Evolutionary conservation across 2,888 invertebrate species (phyloP).

Genomic region (Hedychridium roseum): DNA sequence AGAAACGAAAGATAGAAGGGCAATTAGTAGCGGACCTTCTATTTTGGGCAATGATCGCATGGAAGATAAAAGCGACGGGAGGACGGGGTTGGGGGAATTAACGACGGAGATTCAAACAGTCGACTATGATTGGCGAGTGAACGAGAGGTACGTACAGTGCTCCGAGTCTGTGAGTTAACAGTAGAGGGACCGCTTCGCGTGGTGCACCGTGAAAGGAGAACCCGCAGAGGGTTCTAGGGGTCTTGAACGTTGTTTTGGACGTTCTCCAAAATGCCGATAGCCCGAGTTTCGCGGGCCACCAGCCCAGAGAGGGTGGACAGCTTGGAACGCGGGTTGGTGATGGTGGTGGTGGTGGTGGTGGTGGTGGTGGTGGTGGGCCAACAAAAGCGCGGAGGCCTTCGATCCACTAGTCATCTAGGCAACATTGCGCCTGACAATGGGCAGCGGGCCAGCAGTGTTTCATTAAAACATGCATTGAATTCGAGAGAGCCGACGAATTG

Average conservation of each 20-base stretch:
- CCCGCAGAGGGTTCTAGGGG: slow-evolving; percentile 19
- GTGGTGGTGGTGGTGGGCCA: slow-evolving; percentile 33
- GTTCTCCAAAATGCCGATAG: slow-evolving; percentile 50
- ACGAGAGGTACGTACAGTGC: too few species aligned
- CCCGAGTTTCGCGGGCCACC: slow-evolving; percentile 18
- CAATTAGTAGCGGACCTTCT: too few species aligned
- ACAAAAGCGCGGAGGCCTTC: slow-evolving; percentile 54
- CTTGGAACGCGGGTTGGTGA: slow-evolving; percentile 16
- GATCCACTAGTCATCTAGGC: slow-evolving; percentile 57
- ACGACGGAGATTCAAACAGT: too few species aligned
- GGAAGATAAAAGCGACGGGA: too few species aligned
- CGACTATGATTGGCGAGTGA: too few species aligned
- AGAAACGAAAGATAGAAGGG: too few species aligned
- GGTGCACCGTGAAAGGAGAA: background rate
- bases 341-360: slow-evolving; percentile 24
- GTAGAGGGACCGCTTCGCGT: too few species aligned
- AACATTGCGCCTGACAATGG: slow-evolving; percentile 59
- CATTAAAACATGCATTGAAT: slow-evolving; percentile 62
- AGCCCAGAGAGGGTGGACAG: background rate
- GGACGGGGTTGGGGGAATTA: too few species aligned
- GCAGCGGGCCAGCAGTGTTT: slow-evolving; percentile 61
- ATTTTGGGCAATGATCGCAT: too few species aligned
- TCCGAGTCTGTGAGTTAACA: too few species aligned
- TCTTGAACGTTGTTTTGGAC: slow-evolving; percentile 52
- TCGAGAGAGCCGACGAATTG: slow-evolving; percentile 56